Evolutionary conservation across 2,888 invertebrate genomes (phyloP), one percentile per base, ranked within the genome.

Genomic region (Empis livida): DNA sequence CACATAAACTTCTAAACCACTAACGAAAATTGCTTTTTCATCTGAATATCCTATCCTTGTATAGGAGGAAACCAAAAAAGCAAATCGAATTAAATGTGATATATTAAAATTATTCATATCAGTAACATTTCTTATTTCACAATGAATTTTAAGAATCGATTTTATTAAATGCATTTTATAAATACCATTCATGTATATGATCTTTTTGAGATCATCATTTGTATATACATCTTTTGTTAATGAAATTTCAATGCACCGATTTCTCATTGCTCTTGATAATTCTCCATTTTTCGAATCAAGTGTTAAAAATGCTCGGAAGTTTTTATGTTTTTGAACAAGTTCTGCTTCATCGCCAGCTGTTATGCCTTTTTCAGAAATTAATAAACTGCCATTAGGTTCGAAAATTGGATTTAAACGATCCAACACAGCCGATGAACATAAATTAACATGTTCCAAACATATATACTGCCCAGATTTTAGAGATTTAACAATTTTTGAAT

Each of bases 181-280:
- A n/a, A 76, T 58, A 9, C 79, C 78, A 49, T 71, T 67, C 37
- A 67, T 61, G 51, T 68, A 63, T 1, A 80, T 65, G 51, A 80
- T 61, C 37, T 75, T 72, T 53, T 71, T 72, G 49, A 73, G 61
- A 58, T 80, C 80, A 46, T 68, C 64, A 11, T 55, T 46, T 13
- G 56, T 59, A 42, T 64, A 64, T 15, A 49, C 50, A 69, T 86
- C 62, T 16, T 59, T 59, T 15, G 51, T 49, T 3, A 68, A 17
- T 1, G 61, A 60, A 57, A 99, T 83, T 73, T 99, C 99, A 0
- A 99, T 80, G 4, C 97, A 95, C 59, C 99, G 78, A 68, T 99
- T 99, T 50, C 97, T 78, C 99, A 99, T 99, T 0, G 99, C 99
- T 56, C 91, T 79, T 1, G 99, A 99, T 54, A 99, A 86, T 68